A percentile compares a stretch with the other conserved stretches of the same genome.
Evolutionary conservation across 2,113 vertebrate genomes (phyloP).

Genomic region (Notarius lentiginosus): DNA sequence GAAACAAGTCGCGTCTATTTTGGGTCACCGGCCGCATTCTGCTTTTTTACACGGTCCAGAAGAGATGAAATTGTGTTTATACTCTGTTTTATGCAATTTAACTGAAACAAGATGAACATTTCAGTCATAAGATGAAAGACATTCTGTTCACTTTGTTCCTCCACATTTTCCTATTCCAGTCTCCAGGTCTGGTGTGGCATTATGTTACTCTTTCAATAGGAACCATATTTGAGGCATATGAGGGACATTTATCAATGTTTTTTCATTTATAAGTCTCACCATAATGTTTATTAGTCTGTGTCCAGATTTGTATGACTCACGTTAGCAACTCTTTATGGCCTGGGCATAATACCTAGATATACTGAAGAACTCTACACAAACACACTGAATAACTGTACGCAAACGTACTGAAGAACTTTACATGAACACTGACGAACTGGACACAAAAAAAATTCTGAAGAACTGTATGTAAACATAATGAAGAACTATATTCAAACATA

Average conservation of each 20-base stretch:
- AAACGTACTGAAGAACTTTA: not conserved
- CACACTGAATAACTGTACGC: not conserved
- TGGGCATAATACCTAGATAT: not conserved
- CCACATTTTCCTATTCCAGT: not conserved
- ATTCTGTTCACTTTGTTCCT: not conserved
- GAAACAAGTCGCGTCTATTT: slow-evolving; percentile 66
- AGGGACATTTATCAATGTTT: not conserved
- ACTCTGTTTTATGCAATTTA: not conserved
- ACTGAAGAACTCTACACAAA: not conserved
- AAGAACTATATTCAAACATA: not conserved
- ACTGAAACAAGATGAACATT: not conserved
- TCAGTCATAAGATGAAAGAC: not conserved
- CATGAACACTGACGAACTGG: not conserved
- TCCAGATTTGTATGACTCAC: not conserved
- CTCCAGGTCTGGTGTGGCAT: not conserved
- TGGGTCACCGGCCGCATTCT: slow-evolving; percentile 56
- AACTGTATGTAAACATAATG: not conserved
- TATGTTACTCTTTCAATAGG: not conserved
- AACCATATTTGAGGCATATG: not conserved
- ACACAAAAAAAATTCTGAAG: not conserved
- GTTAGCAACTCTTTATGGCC: not conserved
- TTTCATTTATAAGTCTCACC: not conserved
- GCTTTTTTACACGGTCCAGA: not conserved
- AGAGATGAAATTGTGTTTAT: not conserved
- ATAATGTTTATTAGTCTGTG: not conserved